phyloP scores from a whole-genome alignment of 2,888 invertebrate species.

The Hypomecis punctinalis region DNA sequence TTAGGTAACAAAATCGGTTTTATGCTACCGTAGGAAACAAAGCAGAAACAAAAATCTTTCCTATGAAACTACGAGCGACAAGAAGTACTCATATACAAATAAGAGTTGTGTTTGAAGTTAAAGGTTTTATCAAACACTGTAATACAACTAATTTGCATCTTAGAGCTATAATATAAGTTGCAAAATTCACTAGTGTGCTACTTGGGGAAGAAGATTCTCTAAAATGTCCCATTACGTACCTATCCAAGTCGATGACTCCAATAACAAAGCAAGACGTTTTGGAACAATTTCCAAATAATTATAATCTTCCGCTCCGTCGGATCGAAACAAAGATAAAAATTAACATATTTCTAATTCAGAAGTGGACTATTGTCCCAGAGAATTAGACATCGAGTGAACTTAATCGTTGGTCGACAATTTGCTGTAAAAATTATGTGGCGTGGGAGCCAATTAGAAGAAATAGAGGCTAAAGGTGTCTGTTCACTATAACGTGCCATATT shows the following conservation, averaged over 20 bases:
- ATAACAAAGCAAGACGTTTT: conserved; percentile 65
- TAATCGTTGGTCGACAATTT: conserved; percentile 74
- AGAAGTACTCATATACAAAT: too few species aligned
- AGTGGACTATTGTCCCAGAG: conserved; percentile 78
- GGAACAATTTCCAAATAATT: conserved; percentile 77
- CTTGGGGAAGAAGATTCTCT: conserved; percentile 53
- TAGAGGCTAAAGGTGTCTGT: conserved; percentile 43
- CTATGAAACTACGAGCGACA: too few species aligned
- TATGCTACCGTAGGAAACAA: neutral
- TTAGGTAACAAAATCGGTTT: too few species aligned
- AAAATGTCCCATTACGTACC: conserved; percentile 56
- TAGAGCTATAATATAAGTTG: too few species aligned
- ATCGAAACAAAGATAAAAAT: conserved; percentile 76
- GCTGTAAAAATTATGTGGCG: conserved; percentile 72
- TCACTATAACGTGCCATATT: too few species aligned
- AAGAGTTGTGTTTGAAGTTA: too few species aligned
- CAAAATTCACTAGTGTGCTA: too few species aligned
- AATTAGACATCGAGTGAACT: conserved; percentile 74
- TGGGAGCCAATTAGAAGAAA: conserved; percentile 69
- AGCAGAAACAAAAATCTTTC: too few species aligned
- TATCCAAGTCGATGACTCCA: conserved; percentile 54
- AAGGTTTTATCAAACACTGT: too few species aligned
- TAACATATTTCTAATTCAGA: conserved; percentile 80
- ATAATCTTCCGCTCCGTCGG: conserved; percentile 80
- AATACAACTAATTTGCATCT: too few species aligned